Percentiles rank a stretch among this genome's conserved stretches.
Conservation (phyloP, 2,888 invertebrate genomes). For the Scotopteryx bipunctaria region DNA sequence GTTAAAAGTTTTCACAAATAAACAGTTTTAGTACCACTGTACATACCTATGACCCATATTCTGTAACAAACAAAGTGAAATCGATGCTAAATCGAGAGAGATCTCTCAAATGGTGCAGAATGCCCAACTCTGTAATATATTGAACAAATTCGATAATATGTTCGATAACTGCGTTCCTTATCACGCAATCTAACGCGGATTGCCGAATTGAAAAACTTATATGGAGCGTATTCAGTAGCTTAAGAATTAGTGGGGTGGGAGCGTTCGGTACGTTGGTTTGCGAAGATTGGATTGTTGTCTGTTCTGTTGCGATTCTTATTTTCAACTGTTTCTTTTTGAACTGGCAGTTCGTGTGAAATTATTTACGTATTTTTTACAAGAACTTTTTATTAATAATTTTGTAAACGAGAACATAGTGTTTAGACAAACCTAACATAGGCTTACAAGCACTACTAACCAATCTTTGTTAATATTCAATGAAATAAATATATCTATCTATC, state of each 20-base stretch:
- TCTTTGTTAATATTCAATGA: too few relatives aligned
- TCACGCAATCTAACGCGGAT: slow-evolving; percentile 33
- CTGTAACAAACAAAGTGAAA: slow-evolving; percentile 12
- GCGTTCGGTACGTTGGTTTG: slow-evolving; percentile 22
- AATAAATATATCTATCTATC: too few relatives aligned
- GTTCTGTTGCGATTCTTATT: slow-evolving; percentile 7
- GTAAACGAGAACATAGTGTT: too few relatives aligned
- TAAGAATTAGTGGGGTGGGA: slow-evolving; percentile 16
- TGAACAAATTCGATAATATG: slow-evolving; percentile 35
- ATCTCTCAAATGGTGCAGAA: slow-evolving; percentile 41
- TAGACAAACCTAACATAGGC: too few relatives aligned
- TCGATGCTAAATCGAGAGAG: slow-evolving; percentile 34
- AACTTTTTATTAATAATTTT: too few relatives aligned
- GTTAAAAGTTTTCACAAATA: too few relatives aligned
- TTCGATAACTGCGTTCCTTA: slow-evolving; percentile 31
- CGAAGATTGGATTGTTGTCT: slow-evolving; percentile 9
- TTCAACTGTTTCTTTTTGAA: slow-evolving; percentile 1
- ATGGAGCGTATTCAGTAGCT: slow-evolving; percentile 36
- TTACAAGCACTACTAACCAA: too few relatives aligned
- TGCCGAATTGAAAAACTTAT: slow-evolving; percentile 44
- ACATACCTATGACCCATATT: not conserved
- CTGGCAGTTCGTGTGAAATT: too few relatives aligned
- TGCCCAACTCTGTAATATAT: slow-evolving; percentile 37
- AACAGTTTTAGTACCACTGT: too few relatives aligned
- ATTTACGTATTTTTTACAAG: too few relatives aligned